A percentile compares a stretch with the other conserved stretches of the same genome.
phyloP scores from a whole-genome alignment of 2,797 vertebrate species.

The Synaphobranchus kaupii region DNA sequence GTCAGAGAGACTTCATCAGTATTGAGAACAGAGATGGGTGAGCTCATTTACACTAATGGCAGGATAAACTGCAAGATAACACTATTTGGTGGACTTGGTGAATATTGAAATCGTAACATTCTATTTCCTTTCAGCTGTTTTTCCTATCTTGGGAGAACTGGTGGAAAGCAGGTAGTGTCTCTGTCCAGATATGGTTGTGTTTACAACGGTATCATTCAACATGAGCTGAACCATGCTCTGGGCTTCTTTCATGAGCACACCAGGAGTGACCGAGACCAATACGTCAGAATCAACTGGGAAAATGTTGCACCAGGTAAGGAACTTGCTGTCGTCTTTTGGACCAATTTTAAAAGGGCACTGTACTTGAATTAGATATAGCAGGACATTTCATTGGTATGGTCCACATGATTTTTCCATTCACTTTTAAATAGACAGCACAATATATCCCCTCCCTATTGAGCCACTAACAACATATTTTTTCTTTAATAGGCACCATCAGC shows the following conservation, averaged over 20 bases:
- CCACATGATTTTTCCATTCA: too few species aligned
- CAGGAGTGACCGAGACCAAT: too few species aligned
- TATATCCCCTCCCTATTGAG: neutral
- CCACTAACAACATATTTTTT: too few species aligned
- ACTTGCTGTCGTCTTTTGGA: neutral
- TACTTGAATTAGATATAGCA: neutral
- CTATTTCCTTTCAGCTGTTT: too few species aligned
- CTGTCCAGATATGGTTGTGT: conserved; percentile 65
- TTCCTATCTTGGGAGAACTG: too few species aligned
- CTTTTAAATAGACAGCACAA: too few species aligned
- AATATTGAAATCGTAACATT: too few species aligned
- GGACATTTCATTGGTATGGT: neutral
- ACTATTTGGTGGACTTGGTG: conserved; percentile 12
- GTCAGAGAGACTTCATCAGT: too few species aligned
- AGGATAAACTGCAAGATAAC: neutral
- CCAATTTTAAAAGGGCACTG: neutral
- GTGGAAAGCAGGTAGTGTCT: conserved; percentile 62
- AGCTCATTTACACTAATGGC: neutral
- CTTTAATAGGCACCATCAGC: too few species aligned
- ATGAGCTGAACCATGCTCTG: conserved; percentile 67
- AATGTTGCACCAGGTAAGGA: neutral
- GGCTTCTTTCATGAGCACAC: conserved; percentile 72
- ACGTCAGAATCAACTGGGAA: too few species aligned
- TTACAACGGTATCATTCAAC: conserved; percentile 63
- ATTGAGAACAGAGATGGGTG: conserved; percentile 19